These are phyloP conservation scores for Glaucidium brasilianum DNA, from an alignment of 2,113 vertebrate genomes.

Conservation along the genomic window DNA sequence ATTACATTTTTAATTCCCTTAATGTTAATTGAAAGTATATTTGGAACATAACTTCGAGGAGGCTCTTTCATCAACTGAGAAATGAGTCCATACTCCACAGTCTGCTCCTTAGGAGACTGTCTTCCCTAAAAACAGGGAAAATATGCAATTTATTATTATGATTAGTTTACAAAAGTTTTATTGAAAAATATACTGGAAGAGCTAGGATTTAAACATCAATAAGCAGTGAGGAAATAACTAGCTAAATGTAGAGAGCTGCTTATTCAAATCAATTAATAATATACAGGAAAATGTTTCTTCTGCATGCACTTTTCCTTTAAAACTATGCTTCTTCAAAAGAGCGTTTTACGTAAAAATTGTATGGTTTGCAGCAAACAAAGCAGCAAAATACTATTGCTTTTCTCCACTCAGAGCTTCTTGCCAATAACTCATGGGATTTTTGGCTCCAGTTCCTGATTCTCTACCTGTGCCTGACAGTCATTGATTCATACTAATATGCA, in stretches of 20 bases:
- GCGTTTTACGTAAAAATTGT: not conserved
- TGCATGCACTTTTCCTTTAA: not conserved
- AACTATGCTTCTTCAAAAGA: not conserved
- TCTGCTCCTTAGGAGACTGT: not conserved
- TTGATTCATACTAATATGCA: not conserved
- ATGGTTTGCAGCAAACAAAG: not conserved
- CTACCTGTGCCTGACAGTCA: not conserved
- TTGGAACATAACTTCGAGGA: not conserved
- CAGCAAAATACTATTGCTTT: not conserved
- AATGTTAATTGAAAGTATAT: not conserved
- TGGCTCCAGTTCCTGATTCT: constrained; percentile 28
- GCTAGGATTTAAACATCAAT: not conserved
- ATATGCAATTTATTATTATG: not conserved
- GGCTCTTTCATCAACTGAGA: not conserved
- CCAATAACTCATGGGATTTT: constrained; percentile 4
- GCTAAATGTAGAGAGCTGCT: not conserved
- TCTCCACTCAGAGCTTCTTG: not conserved
- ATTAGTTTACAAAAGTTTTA: constrained; percentile 14
- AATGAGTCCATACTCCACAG: not conserved
- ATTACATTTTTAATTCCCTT: not conserved
- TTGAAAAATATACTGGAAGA: constrained; percentile 39
- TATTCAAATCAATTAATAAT: not conserved
- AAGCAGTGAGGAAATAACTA: constrained; percentile 7
- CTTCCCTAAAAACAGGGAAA: not conserved
- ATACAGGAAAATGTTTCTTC: not conserved